Percentiles rank a stretch among this genome's conserved stretches.
These are phyloP conservation scores for Margarornis squamiger DNA, from an alignment of 2,797 vertebrate genomes.

Conservation along the genomic window DNA sequence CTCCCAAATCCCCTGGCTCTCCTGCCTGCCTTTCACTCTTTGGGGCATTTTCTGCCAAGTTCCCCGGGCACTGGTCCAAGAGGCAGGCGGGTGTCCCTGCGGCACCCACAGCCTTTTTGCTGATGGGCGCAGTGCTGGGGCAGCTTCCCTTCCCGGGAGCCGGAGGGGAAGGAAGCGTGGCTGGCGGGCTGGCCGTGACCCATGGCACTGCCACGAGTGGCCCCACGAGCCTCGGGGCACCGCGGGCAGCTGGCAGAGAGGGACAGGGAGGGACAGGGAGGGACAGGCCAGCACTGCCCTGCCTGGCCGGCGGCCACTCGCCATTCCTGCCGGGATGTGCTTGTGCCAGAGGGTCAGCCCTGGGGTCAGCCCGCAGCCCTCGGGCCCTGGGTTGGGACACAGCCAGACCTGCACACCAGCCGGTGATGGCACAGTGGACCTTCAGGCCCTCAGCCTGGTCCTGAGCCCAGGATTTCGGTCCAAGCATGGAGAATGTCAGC, in stretches of 20 bases:
- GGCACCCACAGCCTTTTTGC: neutral
- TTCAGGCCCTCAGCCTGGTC: neutral
- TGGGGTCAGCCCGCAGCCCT: neutral
- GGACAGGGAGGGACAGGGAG: neutral
- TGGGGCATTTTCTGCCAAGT: neutral
- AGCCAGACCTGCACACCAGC: neutral
- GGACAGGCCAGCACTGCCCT: neutral
- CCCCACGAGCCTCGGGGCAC: neutral
- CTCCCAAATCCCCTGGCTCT: neutral
- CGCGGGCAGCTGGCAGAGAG: neutral
- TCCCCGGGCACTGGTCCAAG: neutral
- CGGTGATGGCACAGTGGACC: neutral
- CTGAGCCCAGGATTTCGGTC: neutral
- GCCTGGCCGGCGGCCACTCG: accelerated
- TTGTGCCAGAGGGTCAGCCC: neutral
- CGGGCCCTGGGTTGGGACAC: neutral
- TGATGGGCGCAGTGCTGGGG: neutral
- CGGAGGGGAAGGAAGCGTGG: conserved; percentile 7
- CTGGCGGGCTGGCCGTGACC: neutral
- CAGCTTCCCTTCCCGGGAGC: conserved; percentile 22
- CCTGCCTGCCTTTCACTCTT: neutral
- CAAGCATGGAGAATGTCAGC: accelerated
- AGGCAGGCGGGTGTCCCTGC: neutral
- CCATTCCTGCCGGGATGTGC: accelerated
- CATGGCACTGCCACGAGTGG: neutral